Base-by-base conservation (phyloP, 2,888 invertebrate genomes). In the Trichacis sp. region DNA sequence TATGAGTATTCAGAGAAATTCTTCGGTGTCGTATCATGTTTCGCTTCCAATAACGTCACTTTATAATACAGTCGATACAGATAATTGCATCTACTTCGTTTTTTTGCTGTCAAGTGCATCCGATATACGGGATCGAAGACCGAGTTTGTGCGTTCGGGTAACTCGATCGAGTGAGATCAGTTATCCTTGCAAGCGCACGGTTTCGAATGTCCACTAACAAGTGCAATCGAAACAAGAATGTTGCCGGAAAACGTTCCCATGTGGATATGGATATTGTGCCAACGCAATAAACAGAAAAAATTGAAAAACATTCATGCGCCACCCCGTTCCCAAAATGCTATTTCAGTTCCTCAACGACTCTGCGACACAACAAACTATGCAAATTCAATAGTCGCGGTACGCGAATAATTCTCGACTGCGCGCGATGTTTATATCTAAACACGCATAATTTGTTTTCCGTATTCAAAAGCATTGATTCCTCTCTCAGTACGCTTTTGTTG, bases 141-240 rank as follows among this genome's bases (percentile, higher is more conserved):
- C 46, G 46, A 24, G 24, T 46, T 46, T 24, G 29, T 46, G 14
- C 18, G 46, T 24, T n/a, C 46, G 46, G 24, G 46, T 46, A 46
- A 46, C 46, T 14, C n/a, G 46, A 46, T 46, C 46, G 18, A 46
- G 29, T 18, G 24, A 24, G 46, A 46, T 46, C 29, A 29, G 24
- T 46, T 46, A 6, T 12, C 24, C 24, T n/a, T 14, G 46, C n/a
- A 46, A n/a, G 24, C 45, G 45, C 19, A 24, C 15, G 29, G 24
- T 18, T 24, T 46, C 46, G 24, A 46, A 46, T 24, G 29, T 24
- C 14, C 12, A 45, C 46, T 46, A 46, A 46, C 46, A 46, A 46
- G 46, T 14, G 46, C 20, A 14, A 46, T 46, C n/a, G 46, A 24
- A 24, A 46, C 24, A 24, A 19, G 24, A 24, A 24, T 8, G 46